Percentiles rank a stretch among this genome's conserved stretches.
These are phyloP conservation scores for Crocallis elinguaria DNA, from an alignment of 2,888 invertebrate genomes.

Conservation along the genomic window DNA sequence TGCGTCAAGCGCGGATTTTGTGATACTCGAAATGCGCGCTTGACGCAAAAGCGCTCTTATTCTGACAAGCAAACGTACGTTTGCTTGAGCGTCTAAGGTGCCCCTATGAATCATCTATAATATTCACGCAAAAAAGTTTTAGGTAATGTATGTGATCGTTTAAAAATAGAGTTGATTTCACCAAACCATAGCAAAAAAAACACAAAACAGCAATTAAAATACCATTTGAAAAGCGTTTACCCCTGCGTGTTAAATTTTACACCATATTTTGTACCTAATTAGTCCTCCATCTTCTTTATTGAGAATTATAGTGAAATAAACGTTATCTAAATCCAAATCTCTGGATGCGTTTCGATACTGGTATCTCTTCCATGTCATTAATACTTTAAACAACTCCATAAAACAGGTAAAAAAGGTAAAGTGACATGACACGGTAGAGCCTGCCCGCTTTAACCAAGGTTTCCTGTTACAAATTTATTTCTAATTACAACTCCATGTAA, in stretches of 20 bases:
- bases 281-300: constrained; percentile 32
- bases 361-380: constrained; percentile 16
- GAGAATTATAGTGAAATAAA: constrained; percentile 28
- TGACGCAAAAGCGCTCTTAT: too few species aligned
- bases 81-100: too few species aligned
- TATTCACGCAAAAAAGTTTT: too few species aligned
- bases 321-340: constrained; percentile 33
- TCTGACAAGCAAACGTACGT: too few species aligned
- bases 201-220: constrained; percentile 1
- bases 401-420: constrained; percentile 36
- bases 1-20: too few species aligned
- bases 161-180: too few species aligned
- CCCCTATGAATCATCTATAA: too few species aligned
- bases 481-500: constrained; percentile 55
- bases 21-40: too few species aligned
- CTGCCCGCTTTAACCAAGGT: constrained; percentile 40
- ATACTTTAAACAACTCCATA: constrained; percentile 49
- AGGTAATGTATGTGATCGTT: too few species aligned
- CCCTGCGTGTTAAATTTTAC: constrained; percentile 22
- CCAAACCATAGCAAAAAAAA: too few species aligned
- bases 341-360: constrained; percentile 25
- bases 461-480: constrained; percentile 65
- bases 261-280: constrained; percentile 35
- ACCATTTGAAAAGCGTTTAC: not conserved
- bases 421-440: constrained; percentile 25